Evolutionary conservation across 2,888 invertebrate species (phyloP).

Genomic region (Caenorhabditis angaria): DNA sequence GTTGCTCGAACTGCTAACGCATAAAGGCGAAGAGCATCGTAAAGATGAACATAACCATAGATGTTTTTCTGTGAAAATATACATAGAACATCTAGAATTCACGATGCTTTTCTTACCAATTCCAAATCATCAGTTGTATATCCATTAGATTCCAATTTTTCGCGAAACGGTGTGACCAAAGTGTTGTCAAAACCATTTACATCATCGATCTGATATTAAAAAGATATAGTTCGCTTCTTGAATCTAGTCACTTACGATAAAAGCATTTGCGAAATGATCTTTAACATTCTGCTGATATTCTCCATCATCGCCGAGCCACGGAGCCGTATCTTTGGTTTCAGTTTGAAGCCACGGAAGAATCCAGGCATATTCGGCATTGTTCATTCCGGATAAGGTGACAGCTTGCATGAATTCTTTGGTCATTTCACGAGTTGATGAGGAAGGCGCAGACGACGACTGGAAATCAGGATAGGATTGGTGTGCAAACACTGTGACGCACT

Average conservation of each 20-base stretch:
- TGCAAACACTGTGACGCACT: too few species aligned
- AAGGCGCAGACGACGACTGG: constrained; percentile 69
- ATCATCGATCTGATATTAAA: constrained; percentile 69
- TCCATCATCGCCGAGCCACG: constrained; percentile 68
- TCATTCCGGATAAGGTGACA: constrained; percentile 52
- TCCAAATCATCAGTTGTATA: constrained; percentile 64
- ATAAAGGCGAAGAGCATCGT: constrained; percentile 68
- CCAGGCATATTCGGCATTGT: constrained; percentile 68
- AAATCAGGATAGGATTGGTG: too few species aligned
- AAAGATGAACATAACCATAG: constrained; percentile 71
- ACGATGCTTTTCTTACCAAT: too few species aligned
- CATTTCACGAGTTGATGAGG: constrained; percentile 68
- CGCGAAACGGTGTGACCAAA: constrained; percentile 66
- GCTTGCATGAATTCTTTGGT: constrained; percentile 70
- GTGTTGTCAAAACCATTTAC: constrained; percentile 71
- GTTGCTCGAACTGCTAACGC: constrained; percentile 62
- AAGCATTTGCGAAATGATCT: constrained; percentile 66
- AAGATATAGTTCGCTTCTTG: background rate
- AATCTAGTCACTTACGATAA: constrained; percentile 58
- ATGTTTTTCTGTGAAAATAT: constrained; percentile 57
- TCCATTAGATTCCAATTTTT: constrained; percentile 64
- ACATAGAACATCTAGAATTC: background rate
- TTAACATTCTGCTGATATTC: constrained; percentile 67
- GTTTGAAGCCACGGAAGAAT: constrained; percentile 68
- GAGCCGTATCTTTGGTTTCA: constrained; percentile 64